Evolutionary conservation across 2,888 invertebrate species (phyloP), one percentile per base, ranked within the genome.

Genomic region (Platynereis dumerilii): DNA sequence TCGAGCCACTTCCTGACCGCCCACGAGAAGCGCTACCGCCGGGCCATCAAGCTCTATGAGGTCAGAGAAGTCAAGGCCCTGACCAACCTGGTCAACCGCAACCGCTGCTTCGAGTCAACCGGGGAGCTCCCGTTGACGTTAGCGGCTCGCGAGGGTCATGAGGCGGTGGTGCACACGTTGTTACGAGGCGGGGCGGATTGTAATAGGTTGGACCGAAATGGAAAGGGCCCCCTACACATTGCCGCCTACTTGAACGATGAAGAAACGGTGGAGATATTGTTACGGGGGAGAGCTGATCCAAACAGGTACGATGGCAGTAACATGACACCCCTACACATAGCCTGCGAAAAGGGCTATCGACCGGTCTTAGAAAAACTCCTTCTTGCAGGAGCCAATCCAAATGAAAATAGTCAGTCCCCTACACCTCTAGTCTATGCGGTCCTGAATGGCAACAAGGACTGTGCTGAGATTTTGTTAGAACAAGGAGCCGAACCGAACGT

Each of bases 11-110:
- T 70, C 29, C 48, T 48, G 39, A 52, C 65, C 20, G 68, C 70
- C 10, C 54, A 56, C 39, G 71, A 71, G 70, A 70, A 71, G 58
- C 45, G 65, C 22, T 71, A 60, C 56, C 60, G 68, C 26, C 68
- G 71, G 20, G 71, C 71, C 20, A 71, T 71, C 48, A 71, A 71
- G 42, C 64, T 71, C 44, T 71, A 71, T 59, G 66, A 71, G 56
- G 68, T 71, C 26, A 53, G 29, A 20, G 69, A 70, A 56, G 71
- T 71, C 26, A 39, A 60, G 54, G 44, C 53, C 12, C 62, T 71
- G 45, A 66, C 70, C 26, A 70, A 70, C 61, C 61, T 71, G 20
- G 55, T 71, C 62, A 71, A 71, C 65, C 48, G 71, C 22, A 71
- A 71, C 66, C 60, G 62, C 24, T 70, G 69, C 60, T 71, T 71